These are phyloP conservation scores for Ectemnius lituratus DNA, from an alignment of 2,888 invertebrate species.

Conservation along the genomic window DNA sequence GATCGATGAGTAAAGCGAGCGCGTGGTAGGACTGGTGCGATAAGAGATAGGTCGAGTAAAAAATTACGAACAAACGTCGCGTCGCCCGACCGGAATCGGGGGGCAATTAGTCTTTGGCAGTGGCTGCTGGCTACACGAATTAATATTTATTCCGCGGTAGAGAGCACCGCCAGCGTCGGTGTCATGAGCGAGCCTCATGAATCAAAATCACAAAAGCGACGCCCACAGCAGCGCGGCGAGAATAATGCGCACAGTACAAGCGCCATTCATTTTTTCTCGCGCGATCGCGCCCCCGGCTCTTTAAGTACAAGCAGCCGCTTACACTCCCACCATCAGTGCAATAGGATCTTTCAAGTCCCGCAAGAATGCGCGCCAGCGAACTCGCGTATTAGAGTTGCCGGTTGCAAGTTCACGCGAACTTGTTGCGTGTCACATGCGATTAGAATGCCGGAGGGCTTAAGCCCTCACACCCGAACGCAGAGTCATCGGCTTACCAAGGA, in stretches of 20 bases:
- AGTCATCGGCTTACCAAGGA: not conserved
- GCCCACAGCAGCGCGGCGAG: too few species aligned
- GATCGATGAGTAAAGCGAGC: not conserved
- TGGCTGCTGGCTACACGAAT: too few species aligned
- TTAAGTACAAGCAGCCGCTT: not conserved
- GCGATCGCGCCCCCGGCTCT: not conserved
- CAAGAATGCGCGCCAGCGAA: conserved; percentile 13
- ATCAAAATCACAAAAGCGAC: too few species aligned
- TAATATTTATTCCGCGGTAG: too few species aligned
- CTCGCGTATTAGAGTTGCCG: not conserved
- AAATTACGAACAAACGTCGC: conserved; percentile 1
- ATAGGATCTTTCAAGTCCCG: not conserved
- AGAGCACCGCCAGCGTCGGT: not conserved
- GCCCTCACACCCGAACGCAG: not conserved
- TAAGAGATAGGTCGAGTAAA: conserved; percentile 2
- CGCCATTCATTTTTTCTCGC: conserved; percentile 10
- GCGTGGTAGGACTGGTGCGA: not conserved
- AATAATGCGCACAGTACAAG: too few species aligned
- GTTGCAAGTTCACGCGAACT: conserved; percentile 50
- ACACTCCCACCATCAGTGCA: not conserved
- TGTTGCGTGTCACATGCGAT: conserved; percentile 56
- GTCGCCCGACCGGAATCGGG: not conserved
- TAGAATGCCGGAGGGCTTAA: conserved; percentile 32
- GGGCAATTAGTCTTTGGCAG: not conserved
- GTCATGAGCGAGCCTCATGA: too few species aligned